A percentile compares a stretch with the other conserved stretches of the same genome.
Conservation (phyloP, 2,888 invertebrate species). For the Leptinotarsa tumamoca region DNA sequence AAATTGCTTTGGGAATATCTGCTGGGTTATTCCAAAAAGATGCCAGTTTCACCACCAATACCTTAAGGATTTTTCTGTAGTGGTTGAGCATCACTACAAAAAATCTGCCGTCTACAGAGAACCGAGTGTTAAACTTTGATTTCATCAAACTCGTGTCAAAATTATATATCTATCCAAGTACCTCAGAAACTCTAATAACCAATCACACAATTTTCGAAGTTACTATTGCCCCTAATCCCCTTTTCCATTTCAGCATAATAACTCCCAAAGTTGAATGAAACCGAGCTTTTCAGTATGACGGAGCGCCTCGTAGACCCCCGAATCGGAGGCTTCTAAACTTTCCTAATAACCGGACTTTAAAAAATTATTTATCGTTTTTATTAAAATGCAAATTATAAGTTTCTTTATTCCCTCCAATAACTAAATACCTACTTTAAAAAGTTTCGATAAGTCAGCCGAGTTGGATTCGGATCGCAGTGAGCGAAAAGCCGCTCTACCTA, state of each 20-base stretch:
- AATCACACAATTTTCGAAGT: neutral
- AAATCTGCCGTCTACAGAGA: neutral
- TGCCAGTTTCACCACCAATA: no score
- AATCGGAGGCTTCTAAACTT: constrained; percentile 26
- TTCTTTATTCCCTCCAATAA: constrained; percentile 29
- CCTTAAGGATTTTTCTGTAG: no score
- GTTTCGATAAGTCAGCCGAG: constrained; percentile 25
- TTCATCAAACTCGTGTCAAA: neutral
- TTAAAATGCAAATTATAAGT: constrained; percentile 42
- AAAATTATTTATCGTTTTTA: constrained; percentile 38
- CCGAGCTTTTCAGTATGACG: constrained; percentile 8
- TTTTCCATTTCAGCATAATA: constrained; percentile 15
- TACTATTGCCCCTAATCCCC: constrained; percentile 1
- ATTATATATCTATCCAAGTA: neutral
- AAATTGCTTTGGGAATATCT: no score
- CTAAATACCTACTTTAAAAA: constrained; percentile 35
- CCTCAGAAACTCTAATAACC: neutral
- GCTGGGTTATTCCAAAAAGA: no score
- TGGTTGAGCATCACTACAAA: no score
- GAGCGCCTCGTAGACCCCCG: constrained; percentile 9
- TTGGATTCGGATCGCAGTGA: constrained; percentile 21
- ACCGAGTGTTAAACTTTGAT: neutral
- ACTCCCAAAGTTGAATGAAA: constrained; percentile 7
- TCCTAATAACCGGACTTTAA: constrained; percentile 33
- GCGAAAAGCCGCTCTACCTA: constrained; percentile 28